Evolutionary conservation across 2,888 invertebrate genomes (phyloP).

Genomic region (Lysandra coridon): DNA sequence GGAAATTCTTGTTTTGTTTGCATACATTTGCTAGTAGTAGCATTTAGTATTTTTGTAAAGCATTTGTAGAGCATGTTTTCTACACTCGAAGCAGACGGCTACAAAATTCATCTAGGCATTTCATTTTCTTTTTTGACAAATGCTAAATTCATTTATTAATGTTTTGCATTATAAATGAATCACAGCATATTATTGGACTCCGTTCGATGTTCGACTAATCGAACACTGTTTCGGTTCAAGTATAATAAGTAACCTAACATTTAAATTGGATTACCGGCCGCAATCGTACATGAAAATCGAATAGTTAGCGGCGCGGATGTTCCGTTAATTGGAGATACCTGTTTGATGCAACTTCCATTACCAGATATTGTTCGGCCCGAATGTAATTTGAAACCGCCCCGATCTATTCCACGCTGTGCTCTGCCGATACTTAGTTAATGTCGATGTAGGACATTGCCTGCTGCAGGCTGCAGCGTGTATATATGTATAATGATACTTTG

Average conservation of each 20-base stretch:
- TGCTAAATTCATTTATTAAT: background rate
- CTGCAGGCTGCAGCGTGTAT: too few species aligned
- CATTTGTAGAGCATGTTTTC: too few species aligned
- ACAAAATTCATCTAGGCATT: too few species aligned
- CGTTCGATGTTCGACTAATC: background rate
- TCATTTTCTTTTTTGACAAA: too few species aligned
- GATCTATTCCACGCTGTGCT: slow-evolving; percentile 45
- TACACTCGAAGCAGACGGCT: too few species aligned
- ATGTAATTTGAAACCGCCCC: slow-evolving; percentile 55
- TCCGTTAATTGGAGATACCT: slow-evolving; percentile 65
- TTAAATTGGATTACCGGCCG: slow-evolving; percentile 31
- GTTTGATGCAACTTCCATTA: slow-evolving; percentile 57
- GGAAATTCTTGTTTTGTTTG: too few species aligned
- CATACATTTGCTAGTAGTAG: too few species aligned
- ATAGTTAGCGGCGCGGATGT: slow-evolving; percentile 48
- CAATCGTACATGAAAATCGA: slow-evolving; percentile 32
- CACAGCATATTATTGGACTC: background rate
- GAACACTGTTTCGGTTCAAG: slow-evolving; percentile 1
- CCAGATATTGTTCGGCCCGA: slow-evolving; percentile 53
- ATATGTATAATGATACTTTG: too few species aligned
- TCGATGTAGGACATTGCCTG: background rate
- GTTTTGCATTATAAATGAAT: slow-evolving; percentile 2
- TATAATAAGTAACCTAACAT: slow-evolving; percentile 29
- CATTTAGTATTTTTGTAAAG: too few species aligned
- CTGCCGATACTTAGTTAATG: slow-evolving; percentile 34